phyloP scores from a whole-genome alignment of 2,113 vertebrate species.

The Xiphorhynchus elegans region DNA sequence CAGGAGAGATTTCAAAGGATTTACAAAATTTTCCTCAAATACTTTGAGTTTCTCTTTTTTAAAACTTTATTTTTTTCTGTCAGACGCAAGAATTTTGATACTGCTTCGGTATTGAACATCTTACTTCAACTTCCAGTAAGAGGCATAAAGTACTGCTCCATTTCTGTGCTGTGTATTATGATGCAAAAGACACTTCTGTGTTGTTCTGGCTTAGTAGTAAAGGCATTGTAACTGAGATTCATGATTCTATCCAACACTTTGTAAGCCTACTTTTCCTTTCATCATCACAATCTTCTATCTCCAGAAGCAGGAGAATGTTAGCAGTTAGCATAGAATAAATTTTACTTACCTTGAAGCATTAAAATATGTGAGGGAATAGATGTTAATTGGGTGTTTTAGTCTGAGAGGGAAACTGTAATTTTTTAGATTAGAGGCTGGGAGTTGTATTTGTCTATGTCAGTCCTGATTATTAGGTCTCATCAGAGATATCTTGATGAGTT shows the following conservation, averaged over 20 bases:
- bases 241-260: not conserved
- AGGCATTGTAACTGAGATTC: not conserved
- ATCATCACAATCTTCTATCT: not conserved
- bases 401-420: conserved; percentile 9
- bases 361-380: not conserved
- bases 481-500: not conserved
- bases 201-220: not conserved
- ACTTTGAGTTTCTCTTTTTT: not conserved
- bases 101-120: not conserved
- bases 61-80: not conserved
- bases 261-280: not conserved
- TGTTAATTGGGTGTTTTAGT: not conserved
- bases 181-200: not conserved
- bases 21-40: conserved; percentile 8
- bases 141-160: not conserved
- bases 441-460: not conserved
- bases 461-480: not conserved
- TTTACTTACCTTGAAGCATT: not conserved
- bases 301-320: not conserved
- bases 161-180: not conserved
- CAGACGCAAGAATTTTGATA: not conserved
- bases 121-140: not conserved
- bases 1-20: conserved; percentile 48
- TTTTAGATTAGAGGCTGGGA: not conserved
- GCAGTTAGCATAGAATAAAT: not conserved